These are phyloP conservation scores for Eucera pruinosa DNA, from an alignment of 2,888 invertebrate species.

Conservation along the genomic window DNA sequence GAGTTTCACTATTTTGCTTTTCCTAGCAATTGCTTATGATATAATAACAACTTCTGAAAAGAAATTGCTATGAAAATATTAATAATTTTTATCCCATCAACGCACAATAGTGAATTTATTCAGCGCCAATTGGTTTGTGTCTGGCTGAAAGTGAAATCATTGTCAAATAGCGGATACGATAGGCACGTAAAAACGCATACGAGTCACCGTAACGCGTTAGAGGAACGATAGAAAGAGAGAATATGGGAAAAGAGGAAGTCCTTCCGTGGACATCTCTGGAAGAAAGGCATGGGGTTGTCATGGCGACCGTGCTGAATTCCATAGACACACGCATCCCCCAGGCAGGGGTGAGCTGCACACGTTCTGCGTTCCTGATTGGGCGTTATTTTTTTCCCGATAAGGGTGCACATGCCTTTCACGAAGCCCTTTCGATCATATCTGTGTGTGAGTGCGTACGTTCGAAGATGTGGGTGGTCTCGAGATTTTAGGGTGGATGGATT, in stretches of 20 bases:
- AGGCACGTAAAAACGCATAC: constrained; percentile 38
- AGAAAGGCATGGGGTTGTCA: constrained; percentile 79
- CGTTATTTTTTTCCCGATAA: constrained; percentile 81
- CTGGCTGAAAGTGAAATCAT: constrained; percentile 49
- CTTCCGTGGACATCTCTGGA: constrained; percentile 68
- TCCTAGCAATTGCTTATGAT: too few relatives aligned
- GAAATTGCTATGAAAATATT: not conserved
- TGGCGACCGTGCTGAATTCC: constrained; percentile 82
- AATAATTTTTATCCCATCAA: too few relatives aligned
- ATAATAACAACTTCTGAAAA: too few relatives aligned
- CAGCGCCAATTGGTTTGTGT: constrained; percentile 40
- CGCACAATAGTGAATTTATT: constrained; percentile 47
- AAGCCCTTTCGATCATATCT: constrained; percentile 51
- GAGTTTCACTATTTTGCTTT: too few relatives aligned
- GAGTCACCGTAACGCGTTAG: constrained; percentile 57
- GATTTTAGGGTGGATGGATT: constrained; percentile 48
- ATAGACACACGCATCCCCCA: constrained; percentile 75
- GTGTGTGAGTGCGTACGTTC: constrained; percentile 13
- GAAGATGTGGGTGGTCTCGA: constrained; percentile 50
- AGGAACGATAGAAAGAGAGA: constrained; percentile 48
- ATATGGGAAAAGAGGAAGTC: constrained; percentile 19
- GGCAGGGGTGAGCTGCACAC: constrained; percentile 75
- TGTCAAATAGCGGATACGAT: constrained; percentile 32
- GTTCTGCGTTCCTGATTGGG: constrained; percentile 81
- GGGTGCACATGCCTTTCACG: constrained; percentile 75